Evolutionary conservation across 2,888 invertebrate species (phyloP).

Genomic region (Tillus elongatus): DNA sequence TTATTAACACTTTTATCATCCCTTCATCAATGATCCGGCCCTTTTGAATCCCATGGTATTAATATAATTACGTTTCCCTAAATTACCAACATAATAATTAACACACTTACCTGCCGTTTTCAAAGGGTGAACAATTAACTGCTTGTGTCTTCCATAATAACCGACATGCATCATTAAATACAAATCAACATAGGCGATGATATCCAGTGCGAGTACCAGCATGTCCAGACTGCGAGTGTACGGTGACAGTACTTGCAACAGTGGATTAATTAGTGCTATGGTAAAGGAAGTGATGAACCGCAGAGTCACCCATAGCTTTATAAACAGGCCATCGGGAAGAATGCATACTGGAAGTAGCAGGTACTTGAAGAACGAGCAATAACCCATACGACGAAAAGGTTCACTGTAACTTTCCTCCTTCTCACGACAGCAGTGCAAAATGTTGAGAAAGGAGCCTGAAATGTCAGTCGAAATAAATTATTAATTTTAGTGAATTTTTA

Average conservation of each 20-base stretch:
- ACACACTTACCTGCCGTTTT: constrained; percentile 46
- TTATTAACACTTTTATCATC: too few species aligned
- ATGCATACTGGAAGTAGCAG: constrained; percentile 28
- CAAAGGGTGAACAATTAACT: constrained; percentile 47
- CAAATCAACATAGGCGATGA: constrained; percentile 44
- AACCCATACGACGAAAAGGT: constrained; percentile 23
- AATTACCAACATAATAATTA: too few species aligned
- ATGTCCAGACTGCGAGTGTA: constrained; percentile 10
- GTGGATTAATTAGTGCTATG: constrained; percentile 10
- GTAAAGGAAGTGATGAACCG: constrained; percentile 6
- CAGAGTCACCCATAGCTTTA: constrained; percentile 24
- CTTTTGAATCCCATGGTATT: too few species aligned
- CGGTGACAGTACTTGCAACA: constrained; percentile 10
- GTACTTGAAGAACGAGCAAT: constrained; percentile 24
- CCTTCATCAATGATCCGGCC: too few species aligned
- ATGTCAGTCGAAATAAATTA: too few species aligned
- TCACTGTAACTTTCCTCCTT: constrained; percentile 22
- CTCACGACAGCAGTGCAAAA: constrained; percentile 20
- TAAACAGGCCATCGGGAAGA: constrained; percentile 27
- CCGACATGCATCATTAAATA: constrained; percentile 47
- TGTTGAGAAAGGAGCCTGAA: constrained; percentile 25
- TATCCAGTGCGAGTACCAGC: constrained; percentile 38
- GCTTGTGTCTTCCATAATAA: constrained; percentile 45
- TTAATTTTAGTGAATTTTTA: too few species aligned
- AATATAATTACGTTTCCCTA: too few species aligned